A percentile compares a stretch with the other conserved stretches of the same genome.
Conservation (phyloP, 1,140 invertebrate genomes). For the Sweltsa coloradensis region DNA sequence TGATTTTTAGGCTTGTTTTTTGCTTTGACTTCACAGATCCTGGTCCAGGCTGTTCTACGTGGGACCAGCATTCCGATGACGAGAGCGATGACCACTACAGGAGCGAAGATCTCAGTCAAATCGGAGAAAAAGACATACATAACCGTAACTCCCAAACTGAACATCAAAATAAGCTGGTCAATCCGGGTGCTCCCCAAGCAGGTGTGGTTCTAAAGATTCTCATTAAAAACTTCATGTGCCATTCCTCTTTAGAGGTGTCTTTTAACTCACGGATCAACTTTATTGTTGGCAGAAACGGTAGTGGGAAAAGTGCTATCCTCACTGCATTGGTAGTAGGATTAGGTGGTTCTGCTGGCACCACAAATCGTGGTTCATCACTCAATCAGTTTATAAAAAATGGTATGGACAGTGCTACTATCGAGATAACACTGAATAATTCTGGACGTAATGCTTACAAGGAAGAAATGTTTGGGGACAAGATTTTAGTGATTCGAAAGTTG, state of each 20-base stretch:
- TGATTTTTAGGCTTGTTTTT: no score
- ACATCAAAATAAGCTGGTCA: no score
- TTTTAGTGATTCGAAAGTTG: constrained; percentile 67
- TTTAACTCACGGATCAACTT: constrained; percentile 75
- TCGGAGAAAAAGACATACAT: no score
- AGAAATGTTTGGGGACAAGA: constrained; percentile 60
- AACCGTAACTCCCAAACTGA: no score
- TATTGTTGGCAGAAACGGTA: constrained; percentile 86
- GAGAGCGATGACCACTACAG: no score
- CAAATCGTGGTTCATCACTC: constrained; percentile 63
- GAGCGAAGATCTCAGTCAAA: no score
- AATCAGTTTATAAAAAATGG: constrained; percentile 67
- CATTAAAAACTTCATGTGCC: constrained; percentile 89
- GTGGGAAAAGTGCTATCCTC: constrained; percentile 90
- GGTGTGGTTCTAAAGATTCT: constrained; percentile 65
- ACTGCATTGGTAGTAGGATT: constrained; percentile 78
- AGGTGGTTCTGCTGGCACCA: constrained; percentile 63
- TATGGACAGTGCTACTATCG: constrained; percentile 43
- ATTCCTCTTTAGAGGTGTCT: constrained; percentile 60
- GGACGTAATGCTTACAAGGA: constrained; percentile 57
- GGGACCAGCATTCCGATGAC: no score
- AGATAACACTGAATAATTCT: constrained; percentile 62
- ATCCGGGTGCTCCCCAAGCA: no score
- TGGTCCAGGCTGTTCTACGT: no score
- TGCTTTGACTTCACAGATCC: no score